Evolutionary conservation across 1,140 invertebrate species (phyloP), one percentile per base, ranked within the genome.

Genomic region (Drosophila auraria): DNA sequence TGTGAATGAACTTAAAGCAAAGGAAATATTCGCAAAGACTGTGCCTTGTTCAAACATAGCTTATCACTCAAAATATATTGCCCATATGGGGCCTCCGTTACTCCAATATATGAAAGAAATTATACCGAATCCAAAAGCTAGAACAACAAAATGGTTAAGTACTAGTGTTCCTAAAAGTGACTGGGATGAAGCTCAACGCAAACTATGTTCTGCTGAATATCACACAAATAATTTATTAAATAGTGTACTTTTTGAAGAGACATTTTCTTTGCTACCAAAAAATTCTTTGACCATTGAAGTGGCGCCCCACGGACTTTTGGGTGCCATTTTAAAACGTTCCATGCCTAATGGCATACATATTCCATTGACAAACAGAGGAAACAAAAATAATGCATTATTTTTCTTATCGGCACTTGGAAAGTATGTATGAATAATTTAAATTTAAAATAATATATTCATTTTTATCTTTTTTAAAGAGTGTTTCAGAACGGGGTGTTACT

Each of bases 191-290:
- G 91, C 95, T 0, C 92, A 95, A 6, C 95, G 96, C 2, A 94
- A 95, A 62, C 89, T 95, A 12, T 98, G 96, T 0, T 98, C 97
- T 0, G 96, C 98, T 5, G 97, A 98, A 80, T 99, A 99, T 91
- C 97, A 98, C 87, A 98, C 98, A 0, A 98, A 99, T 91, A 99
- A 99, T 93, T 93, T 99, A 7, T 93, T 98, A 47, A 96, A 93
- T 77, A 95, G 97, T 20, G 98, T 99, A 0, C 93, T 98, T 1
- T 99, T 99, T 86, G 96, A 98, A 83, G 97, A 98, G 93, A 96
- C 96, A 1, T 93, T 97, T 2, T 93, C 94, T 11, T 93, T 96
- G 54, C 95, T 99, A 27, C 97, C 97, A 0, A 93, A 94, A 47
- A 96, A 98, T 92, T 96, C 97, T 0, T 94, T 98, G 57, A 95